Percentiles rank a stretch among this genome's conserved stretches.
These are phyloP conservation scores for Regulus satrapa DNA, from an alignment of 2,113 vertebrate species.

Conservation along the genomic window DNA sequence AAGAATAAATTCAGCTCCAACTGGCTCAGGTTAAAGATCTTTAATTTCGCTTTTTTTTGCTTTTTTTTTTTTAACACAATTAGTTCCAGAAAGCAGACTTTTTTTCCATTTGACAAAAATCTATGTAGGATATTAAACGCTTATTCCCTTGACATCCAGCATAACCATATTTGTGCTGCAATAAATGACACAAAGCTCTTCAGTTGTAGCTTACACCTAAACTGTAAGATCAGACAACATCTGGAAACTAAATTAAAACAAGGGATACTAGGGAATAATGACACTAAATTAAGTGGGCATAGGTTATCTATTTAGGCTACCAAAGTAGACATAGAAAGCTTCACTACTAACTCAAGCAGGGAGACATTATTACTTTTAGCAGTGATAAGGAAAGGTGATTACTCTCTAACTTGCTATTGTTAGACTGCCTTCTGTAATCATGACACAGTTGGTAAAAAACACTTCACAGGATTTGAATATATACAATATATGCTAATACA, in stretches of 20 bases:
- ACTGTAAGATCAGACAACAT: not conserved
- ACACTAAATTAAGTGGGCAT: not conserved
- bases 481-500: not conserved
- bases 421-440: not conserved
- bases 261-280: not conserved
- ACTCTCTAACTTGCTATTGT: not conserved
- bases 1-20: not conserved
- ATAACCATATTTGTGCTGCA: not conserved
- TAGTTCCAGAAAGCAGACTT: not conserved
- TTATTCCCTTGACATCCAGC: not conserved
- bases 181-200: conserved; percentile 15
- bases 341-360: not conserved
- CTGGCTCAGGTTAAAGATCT: not conserved
- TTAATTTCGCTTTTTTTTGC: too few relatives aligned
- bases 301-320: not conserved
- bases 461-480: not conserved
- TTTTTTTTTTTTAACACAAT: not conserved
- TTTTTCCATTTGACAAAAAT: not conserved
- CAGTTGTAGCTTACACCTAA: not conserved
- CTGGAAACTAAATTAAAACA: conserved; percentile 3
- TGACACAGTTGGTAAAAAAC: not conserved
- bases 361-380: not conserved
- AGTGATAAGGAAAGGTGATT: not conserved
- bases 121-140: not conserved
- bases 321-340: not conserved